Percentiles rank a stretch among this genome's conserved stretches.
phyloP scores from a whole-genome alignment of 2,888 invertebrate species.

The Myopa tessellatipennis region DNA sequence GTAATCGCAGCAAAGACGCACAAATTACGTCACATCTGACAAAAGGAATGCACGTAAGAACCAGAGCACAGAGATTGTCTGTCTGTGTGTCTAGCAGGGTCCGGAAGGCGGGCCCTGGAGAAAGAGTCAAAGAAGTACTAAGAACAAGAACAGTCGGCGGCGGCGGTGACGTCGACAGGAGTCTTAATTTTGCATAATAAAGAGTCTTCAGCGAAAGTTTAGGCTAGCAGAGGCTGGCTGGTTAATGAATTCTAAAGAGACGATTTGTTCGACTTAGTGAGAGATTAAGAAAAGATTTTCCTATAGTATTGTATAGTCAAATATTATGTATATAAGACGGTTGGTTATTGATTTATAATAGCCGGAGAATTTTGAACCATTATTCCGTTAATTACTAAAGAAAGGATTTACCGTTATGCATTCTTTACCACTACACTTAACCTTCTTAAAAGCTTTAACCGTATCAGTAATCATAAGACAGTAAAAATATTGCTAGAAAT shows the following conservation, averaged over 20 bases:
- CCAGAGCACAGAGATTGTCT: neutral
- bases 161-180: neutral
- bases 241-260: conserved; percentile 17
- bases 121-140: conserved; percentile 6
- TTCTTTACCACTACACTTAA: too few relatives aligned
- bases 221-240: neutral
- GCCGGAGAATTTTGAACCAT: neutral
- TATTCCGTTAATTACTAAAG: neutral
- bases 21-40: conserved; percentile 33
- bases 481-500: too few relatives aligned
- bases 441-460: too few relatives aligned
- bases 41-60: conserved; percentile 17
- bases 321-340: neutral
- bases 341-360: conserved; percentile 1
- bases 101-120: too few relatives aligned
- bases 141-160: neutral
- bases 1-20: conserved; percentile 20
- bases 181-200: conserved; percentile 32
- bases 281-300: conserved; percentile 5
- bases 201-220: neutral
- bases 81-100: too few relatives aligned
- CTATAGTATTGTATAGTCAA: neutral
- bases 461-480: too few relatives aligned
- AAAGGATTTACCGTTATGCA: too few relatives aligned
- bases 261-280: conserved; percentile 22